A percentile compares a stretch with the other conserved stretches of the same genome.
phyloP scores from a whole-genome alignment of 1,140 invertebrate genomes.

The Parasteatoda tepidariorum region DNA sequence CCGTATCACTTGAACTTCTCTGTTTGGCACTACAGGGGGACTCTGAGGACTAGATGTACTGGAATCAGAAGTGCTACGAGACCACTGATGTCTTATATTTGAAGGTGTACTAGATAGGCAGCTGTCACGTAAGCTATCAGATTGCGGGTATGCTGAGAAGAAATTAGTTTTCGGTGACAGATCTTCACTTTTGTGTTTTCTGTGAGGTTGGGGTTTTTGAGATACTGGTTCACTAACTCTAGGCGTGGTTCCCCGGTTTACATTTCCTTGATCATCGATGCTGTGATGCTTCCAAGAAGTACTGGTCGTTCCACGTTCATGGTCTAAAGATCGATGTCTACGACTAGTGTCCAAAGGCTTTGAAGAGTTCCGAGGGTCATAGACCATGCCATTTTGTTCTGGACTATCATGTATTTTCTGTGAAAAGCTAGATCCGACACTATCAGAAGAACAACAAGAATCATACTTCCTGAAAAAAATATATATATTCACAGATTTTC shows the following conservation, averaged over 20 bases:
- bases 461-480: slow-evolving; percentile 46
- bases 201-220: slow-evolving; percentile 51
- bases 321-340: slow-evolving; percentile 39
- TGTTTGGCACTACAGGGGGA: slow-evolving; percentile 54
- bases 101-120: slow-evolving; percentile 14
- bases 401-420: slow-evolving; percentile 49
- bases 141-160: slow-evolving; percentile 27
- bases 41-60: slow-evolving; percentile 60
- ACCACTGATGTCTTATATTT: slow-evolving; percentile 47
- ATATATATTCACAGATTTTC: neutral
- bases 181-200: slow-evolving; percentile 51
- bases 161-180: slow-evolving; percentile 35
- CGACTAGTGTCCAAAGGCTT: slow-evolving; percentile 21
- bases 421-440: slow-evolving; percentile 29
- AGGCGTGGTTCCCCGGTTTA: neutral
- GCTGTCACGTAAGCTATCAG: neutral
- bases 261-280: slow-evolving; percentile 35
- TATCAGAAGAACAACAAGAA: slow-evolving; percentile 57
- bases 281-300: slow-evolving; percentile 55
- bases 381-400: slow-evolving; percentile 43
- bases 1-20: slow-evolving; percentile 53
- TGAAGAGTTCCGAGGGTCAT: slow-evolving; percentile 11
- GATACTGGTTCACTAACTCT: neutral
- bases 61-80: slow-evolving; percentile 46
- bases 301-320: slow-evolving; percentile 31